Conservation (phyloP, 2,888 invertebrate genomes). For the Chorisops tibialis region DNA sequence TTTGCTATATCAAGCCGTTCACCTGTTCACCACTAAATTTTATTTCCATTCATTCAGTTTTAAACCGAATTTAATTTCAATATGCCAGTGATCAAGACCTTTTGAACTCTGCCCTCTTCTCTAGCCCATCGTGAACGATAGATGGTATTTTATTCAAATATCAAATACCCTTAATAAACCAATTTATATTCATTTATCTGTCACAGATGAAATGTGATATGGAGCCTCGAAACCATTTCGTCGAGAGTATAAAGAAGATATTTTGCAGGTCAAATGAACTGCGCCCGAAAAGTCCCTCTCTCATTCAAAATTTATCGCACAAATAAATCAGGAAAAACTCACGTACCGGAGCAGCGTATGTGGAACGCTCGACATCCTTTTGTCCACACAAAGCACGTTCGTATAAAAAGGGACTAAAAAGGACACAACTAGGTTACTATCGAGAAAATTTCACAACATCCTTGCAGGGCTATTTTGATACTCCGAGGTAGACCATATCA, state of each 20-base stretch:
- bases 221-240: background rate
- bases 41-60: background rate
- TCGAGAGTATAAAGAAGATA: conserved; percentile 2
- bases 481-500: background rate
- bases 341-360: conserved; percentile 19
- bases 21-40: too few species aligned
- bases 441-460: conserved; percentile 3
- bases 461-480: background rate
- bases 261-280: conserved; percentile 15
- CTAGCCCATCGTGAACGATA: background rate
- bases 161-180: conserved; percentile 23
- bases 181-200: conserved; percentile 28
- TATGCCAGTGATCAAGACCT: background rate
- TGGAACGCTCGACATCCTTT: conserved; percentile 5
- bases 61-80: background rate
- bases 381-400: background rate
- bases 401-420: background rate
- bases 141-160: conserved; percentile 5
- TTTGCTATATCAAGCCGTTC: too few species aligned
- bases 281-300: conserved; percentile 5
- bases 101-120: background rate
- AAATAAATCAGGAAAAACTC: conserved; percentile 29
- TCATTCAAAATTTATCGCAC: conserved; percentile 29
- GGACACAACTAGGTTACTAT: conserved; percentile 7
- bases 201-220: conserved; percentile 17